A percentile compares a stretch with the other conserved stretches of the same genome.
Conservation (phyloP, 1,140 invertebrate species). For the Lutraria rhynchaena region DNA sequence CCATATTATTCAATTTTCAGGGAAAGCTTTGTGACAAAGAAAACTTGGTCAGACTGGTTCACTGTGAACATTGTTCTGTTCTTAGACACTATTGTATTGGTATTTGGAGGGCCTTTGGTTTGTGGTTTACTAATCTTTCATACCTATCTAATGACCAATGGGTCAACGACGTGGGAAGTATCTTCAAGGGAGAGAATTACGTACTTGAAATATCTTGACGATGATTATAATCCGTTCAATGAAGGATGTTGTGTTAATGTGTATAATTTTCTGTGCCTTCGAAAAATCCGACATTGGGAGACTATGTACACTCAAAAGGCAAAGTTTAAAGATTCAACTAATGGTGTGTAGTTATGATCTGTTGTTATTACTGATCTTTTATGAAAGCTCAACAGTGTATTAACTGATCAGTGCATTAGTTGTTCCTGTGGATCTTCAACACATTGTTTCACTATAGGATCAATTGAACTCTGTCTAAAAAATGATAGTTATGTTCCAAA, state of each 20-base stretch:
- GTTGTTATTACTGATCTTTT: too few relatives aligned
- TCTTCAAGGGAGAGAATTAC: conserved; percentile 79
- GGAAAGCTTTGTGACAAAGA: conserved; percentile 67
- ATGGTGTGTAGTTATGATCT: too few relatives aligned
- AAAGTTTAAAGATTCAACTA: conserved; percentile 40
- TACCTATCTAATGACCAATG: conserved; percentile 78
- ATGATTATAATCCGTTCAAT: conserved; percentile 80
- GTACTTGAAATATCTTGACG: conserved; percentile 79
- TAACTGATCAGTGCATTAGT: too few relatives aligned
- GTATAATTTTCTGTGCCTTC: conserved; percentile 76
- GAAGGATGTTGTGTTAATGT: conserved; percentile 77
- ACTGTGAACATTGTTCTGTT: conserved; percentile 74
- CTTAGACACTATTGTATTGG: conserved; percentile 73
- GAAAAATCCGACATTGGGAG: conserved; percentile 72
- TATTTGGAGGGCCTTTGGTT: conserved; percentile 72
- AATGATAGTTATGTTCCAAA: too few relatives aligned
- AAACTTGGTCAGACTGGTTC: conserved; percentile 75
- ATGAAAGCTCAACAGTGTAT: too few relatives aligned
- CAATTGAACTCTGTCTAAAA: too few relatives aligned
- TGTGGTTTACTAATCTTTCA: conserved; percentile 77
- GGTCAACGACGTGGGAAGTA: conserved; percentile 81
- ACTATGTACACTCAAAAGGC: conserved; percentile 73
- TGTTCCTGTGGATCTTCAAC: too few relatives aligned
- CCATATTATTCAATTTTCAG: conserved; percentile 65
- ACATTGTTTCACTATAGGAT: too few relatives aligned